Base-by-base conservation (phyloP, 1,140 invertebrate genomes). In the Brachionus paranguensis region DNA sequence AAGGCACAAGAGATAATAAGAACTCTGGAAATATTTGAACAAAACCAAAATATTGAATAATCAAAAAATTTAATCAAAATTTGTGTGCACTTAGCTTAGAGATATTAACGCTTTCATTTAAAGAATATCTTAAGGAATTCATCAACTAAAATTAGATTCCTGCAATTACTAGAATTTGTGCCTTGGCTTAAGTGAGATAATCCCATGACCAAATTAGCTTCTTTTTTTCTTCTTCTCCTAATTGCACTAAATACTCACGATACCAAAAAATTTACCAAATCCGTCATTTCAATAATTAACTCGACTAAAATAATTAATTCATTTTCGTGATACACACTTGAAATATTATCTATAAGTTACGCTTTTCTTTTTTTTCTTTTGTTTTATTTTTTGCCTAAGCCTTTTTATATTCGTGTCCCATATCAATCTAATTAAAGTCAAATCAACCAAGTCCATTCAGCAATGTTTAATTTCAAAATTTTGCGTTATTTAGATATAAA, bases 341-440 rank as follows among this genome's bases (percentile, higher is more conserved):
- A 68, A 33, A 68, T 72, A 72, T 72, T 72, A 72, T 72, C 68
- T 72, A 72, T 41, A 72, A 72, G 68, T 72, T 41, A 72, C 68
- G 68, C 68, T 72, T 43, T 37, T 72, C 17, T 24, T 72, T 20
- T 60, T 55, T 60, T 60, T 60, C 53, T 60, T 43, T 20, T 72
- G 33, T 68, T 33, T 33, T n/a, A 68, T 68, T 68, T 41, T 33
- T 68, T 3, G 65, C 33, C n/a, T 68, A 68, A 68, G 65, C 29
- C 33, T n/a, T 68, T 33, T 68, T 41, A 68, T 68, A 72, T 72
- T 72, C 29, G 68, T 68, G 68, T 43, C 68, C 68, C 68, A 72
- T 72, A 72, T 72, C 68, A 72, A 72, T 72, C 68, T 72, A 72
- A 72, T 72, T 72, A 72, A 47, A 72, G 33, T 43, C 41, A 72